Conservation (phyloP, 2,113 vertebrate genomes). For the Todiramphus chloris region DNA sequence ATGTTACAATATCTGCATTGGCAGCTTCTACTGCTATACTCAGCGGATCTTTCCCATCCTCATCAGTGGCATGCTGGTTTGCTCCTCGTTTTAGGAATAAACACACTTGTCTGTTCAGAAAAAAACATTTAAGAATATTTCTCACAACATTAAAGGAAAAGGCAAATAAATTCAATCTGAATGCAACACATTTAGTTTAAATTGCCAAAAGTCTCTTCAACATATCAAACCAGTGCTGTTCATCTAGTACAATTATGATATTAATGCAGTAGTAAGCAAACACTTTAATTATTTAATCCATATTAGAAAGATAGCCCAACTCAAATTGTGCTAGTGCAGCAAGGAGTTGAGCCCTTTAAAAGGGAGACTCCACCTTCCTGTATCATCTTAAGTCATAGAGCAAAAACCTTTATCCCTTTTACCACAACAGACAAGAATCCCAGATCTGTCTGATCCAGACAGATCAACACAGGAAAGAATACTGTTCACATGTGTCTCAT, state of each 20-base stretch:
- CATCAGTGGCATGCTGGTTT: constrained; percentile 94
- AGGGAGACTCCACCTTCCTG: neutral
- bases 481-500: neutral
- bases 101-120: constrained; percentile 89
- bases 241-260: neutral
- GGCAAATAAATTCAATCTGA: neutral
- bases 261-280: neutral
- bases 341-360: neutral
- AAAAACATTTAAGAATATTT: neutral
- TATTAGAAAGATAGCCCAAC: neutral
- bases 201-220: neutral
- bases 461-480: neutral
- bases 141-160: neutral
- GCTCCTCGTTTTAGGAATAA: constrained; percentile 97
- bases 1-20: constrained; percentile 96
- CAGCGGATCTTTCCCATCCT: constrained; percentile 92
- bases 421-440: neutral
- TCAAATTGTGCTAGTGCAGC: neutral
- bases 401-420: neutral
- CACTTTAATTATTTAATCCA: neutral
- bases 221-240: neutral
- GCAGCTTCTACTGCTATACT: constrained; percentile 94
- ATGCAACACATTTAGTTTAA: neutral
- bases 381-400: neutral
- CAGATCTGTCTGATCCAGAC: neutral